Conservation (phyloP, 2,888 invertebrate genomes). For the Drosophila mercatorum region DNA sequence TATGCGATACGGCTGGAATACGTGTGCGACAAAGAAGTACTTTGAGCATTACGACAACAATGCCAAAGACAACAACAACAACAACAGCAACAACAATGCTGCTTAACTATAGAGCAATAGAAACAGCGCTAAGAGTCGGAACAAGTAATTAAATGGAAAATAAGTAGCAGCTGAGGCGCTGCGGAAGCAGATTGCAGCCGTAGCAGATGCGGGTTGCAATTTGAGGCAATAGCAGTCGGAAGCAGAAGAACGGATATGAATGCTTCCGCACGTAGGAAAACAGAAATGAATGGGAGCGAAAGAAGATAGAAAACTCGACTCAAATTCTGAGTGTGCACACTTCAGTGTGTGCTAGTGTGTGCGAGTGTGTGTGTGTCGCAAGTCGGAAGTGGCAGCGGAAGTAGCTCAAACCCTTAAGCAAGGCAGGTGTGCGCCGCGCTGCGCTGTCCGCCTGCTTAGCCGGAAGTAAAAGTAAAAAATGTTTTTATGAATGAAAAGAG, state of each 20-base stretch:
- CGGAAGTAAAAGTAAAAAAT: slow-evolving; percentile 50
- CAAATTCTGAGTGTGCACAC: slow-evolving; percentile 15
- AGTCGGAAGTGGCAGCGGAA: slow-evolving; percentile 54
- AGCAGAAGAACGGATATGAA: slow-evolving; percentile 76
- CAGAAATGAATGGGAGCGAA: slow-evolving; percentile 32
- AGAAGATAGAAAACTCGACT: slow-evolving; percentile 33
- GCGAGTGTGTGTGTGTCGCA: slow-evolving; percentile 12
- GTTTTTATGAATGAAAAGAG: slow-evolving; percentile 30
- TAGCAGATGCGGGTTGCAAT: slow-evolving; percentile 55
- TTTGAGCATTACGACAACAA: slow-evolving; percentile 52
- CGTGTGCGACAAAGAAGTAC: slow-evolving; percentile 72
- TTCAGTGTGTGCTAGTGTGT: slow-evolving; percentile 5
- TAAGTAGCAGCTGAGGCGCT: slow-evolving; percentile 46
- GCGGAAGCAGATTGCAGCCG: slow-evolving; percentile 58
- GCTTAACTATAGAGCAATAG: slow-evolving; percentile 49
- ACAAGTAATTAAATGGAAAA: slow-evolving; percentile 80
- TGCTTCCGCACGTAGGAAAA: slow-evolving; percentile 72
- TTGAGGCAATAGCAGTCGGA: slow-evolving; percentile 59
- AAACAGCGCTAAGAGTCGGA: slow-evolving; percentile 79
- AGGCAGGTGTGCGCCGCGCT: slow-evolving; percentile 51
- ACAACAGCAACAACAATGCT: neutral
- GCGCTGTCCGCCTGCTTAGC: slow-evolving; percentile 11
- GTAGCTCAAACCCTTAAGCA: slow-evolving; percentile 18
- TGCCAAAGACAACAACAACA: slow-evolving; percentile 45
- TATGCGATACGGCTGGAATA: slow-evolving; percentile 44